A percentile compares a stretch with the other conserved stretches of the same genome.
Evolutionary conservation across 2,113 vertebrate genomes (phyloP).

Genomic region (Erythrocercus mccallii): DNA sequence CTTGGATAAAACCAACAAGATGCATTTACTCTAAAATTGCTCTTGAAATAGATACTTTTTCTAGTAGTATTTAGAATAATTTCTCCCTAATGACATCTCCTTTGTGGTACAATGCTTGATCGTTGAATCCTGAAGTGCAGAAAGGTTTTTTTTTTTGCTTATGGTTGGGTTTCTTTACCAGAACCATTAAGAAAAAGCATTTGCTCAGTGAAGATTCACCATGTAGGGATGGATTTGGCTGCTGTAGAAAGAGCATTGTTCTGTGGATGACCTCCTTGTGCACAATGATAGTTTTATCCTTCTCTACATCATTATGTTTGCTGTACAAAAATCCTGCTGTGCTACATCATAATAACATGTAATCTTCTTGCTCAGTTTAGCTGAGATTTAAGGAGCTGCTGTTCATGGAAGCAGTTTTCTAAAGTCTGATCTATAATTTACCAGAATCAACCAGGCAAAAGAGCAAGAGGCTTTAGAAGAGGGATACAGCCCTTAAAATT

Average conservation of each 20-base stretch:
- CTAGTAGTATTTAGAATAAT: neutral
- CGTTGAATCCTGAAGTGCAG: neutral
- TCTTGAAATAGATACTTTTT: neutral
- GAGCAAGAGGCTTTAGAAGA: slow-evolving; percentile 73
- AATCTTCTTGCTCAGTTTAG: slow-evolving; percentile 80
- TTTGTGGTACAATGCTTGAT: neutral
- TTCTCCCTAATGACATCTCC: neutral
- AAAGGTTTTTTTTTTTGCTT: neutral
- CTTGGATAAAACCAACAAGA: neutral
- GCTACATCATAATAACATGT: slow-evolving; percentile 77
- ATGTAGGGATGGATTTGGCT: slow-evolving; percentile 7
- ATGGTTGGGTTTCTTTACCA: neutral
- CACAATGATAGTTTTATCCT: slow-evolving; percentile 72
- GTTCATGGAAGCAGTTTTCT: slow-evolving; percentile 73
- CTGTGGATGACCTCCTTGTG: slow-evolving; percentile 66
- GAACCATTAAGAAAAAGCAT: slow-evolving; percentile 39
- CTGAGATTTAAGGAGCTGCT: slow-evolving; percentile 74
- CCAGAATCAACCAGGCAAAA: slow-evolving; percentile 75
- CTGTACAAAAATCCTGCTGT: slow-evolving; percentile 69
- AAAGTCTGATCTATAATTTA: slow-evolving; percentile 78
- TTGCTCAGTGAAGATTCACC: neutral
- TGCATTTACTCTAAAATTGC: neutral
- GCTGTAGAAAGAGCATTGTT: slow-evolving; percentile 59
- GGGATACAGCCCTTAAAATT: slow-evolving; percentile 77
- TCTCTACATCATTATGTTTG: slow-evolving; percentile 75